Base-by-base conservation (phyloP, 1,140 invertebrate genomes). In the Papilio machaon region DNA sequence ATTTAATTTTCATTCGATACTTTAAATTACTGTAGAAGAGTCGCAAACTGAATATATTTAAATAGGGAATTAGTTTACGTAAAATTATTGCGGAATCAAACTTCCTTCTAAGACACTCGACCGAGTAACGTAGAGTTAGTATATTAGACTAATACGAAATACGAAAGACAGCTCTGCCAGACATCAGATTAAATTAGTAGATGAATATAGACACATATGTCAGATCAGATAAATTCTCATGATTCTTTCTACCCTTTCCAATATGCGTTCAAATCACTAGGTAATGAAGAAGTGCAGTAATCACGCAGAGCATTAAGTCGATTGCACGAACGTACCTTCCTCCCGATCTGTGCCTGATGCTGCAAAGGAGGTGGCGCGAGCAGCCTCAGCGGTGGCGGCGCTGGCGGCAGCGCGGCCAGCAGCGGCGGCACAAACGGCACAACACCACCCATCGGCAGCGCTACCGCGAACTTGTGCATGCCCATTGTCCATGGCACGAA, bases 401-500 rank as follows among this genome's bases (percentile, higher is more conserved):
- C 85, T 17, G 87, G 91, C 58, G 91, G 92, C 85, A 94, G 70
- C 0, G 92, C 91, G 2, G 92, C 92, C 80, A 94, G 82, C 82
- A 93, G 77, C 64, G 91, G 92, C 60, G 92, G 92, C 81, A 94
- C 91, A 0, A 94, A 78, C 52, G 92, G 92, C 82, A 94, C 88
- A 78, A 93, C 89, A 19, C 92, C 92, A 19, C 92, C 91, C 91
- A 94, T 93, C 4, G 92, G 92, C 84, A 94, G 85, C 43, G 92
- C 92, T 82, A 94, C 92, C 43, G 92, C 92, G 81, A 93, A 94
- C 87, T 94, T 93, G 82, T 93, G 90, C 87, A 94, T 77, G 70
- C 91, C 91, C 91, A 93, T 91, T 19, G 88, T 91, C 91, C 91
- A 93, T 54, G 91, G 91, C 79, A 94, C 86, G 82, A 92, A 92